Conservation (phyloP, 2,797 vertebrate genomes). For the Syndactyla subalaris region DNA sequence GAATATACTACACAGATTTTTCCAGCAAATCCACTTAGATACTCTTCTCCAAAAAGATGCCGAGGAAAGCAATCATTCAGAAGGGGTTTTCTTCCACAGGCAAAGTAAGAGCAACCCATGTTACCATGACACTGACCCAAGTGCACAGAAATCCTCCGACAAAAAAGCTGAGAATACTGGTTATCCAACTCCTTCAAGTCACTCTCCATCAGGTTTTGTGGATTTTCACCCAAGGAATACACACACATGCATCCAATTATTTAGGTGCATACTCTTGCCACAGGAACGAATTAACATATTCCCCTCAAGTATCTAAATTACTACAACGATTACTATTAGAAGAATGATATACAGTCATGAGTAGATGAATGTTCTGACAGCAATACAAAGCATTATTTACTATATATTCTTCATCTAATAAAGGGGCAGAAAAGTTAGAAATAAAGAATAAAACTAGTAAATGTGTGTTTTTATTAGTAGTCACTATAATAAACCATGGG, state of each 20-base stretch:
- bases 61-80: background rate
- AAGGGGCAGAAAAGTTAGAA: background rate
- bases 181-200: background rate
- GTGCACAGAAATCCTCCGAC: background rate
- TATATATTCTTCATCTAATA: background rate
- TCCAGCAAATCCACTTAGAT: background rate
- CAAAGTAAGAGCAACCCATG: accelerated
- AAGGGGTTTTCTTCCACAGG: background rate
- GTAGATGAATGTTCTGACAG: background rate
- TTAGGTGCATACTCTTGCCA: background rate
- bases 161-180: background rate
- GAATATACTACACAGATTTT: background rate
- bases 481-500: background rate
- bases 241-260: background rate
- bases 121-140: background rate
- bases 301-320: background rate
- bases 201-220: background rate
- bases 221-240: background rate
- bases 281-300: background rate
- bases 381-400: background rate
- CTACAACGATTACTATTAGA: background rate
- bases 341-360: background rate
- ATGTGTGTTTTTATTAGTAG: background rate
- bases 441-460: background rate
- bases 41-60: background rate